Percentiles rank a stretch among this genome's conserved stretches.
Evolutionary conservation across 1,140 invertebrate species (phyloP).

Genomic region (Drosophila fuyamai): DNA sequence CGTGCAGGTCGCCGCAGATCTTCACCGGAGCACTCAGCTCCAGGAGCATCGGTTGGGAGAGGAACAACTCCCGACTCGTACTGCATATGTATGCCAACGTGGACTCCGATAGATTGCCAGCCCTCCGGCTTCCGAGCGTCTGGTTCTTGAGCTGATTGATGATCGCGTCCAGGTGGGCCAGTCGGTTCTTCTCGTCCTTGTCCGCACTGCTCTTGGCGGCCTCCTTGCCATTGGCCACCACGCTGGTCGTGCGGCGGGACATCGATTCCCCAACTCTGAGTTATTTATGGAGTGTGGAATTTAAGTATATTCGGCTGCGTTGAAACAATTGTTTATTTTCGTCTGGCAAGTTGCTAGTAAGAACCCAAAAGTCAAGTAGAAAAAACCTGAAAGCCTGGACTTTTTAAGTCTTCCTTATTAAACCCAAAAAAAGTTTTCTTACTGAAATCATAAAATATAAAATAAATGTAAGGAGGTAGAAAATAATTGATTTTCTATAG

Average conservation of each 20-base stretch:
- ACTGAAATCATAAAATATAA: too few relatives aligned
- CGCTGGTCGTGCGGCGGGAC: constrained; percentile 3
- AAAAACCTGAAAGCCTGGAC: too few relatives aligned
- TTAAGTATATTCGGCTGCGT: background rate
- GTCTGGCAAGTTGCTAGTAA: background rate
- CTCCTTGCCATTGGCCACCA: background rate
- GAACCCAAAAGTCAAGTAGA: too few relatives aligned
- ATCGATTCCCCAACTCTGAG: background rate
- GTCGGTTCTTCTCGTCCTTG: constrained; percentile 1
- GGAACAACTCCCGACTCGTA: constrained; percentile 12
- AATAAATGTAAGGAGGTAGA: too few relatives aligned
- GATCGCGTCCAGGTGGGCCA: constrained; percentile 9
- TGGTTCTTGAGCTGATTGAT: constrained; percentile 14
- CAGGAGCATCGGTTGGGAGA: constrained; percentile 43
- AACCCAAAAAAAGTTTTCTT: too few relatives aligned
- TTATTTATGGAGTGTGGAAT: background rate
- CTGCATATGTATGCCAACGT: constrained; percentile 4
- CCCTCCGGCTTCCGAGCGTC: background rate
- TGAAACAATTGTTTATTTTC: background rate
- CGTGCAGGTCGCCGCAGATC: constrained; percentile 42
- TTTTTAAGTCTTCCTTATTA: too few relatives aligned
- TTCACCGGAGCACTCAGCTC: constrained; percentile 42
- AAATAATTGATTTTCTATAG: too few relatives aligned
- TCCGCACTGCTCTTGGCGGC: background rate
- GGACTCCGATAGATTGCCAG: background rate